Conservation (phyloP, 2,797 vertebrate genomes). For the Morelia viridis region DNA sequence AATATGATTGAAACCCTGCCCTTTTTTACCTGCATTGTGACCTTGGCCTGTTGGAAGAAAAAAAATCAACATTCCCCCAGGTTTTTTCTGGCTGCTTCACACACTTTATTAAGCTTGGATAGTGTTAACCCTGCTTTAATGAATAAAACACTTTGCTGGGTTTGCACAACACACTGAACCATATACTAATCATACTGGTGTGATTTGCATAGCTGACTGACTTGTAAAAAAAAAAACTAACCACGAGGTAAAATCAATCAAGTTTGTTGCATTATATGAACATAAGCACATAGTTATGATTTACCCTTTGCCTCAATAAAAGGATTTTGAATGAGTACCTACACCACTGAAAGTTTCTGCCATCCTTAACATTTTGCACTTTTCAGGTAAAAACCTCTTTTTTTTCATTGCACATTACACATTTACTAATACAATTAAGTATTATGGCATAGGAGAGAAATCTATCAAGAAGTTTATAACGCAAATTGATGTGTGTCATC, state of each 20-base stretch:
- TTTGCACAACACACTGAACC: background rate
- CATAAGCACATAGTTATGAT: background rate
- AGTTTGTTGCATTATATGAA: background rate
- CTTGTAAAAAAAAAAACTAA: background rate
- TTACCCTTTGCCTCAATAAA: constrained; percentile 1
- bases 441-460: background rate
- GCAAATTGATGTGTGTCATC: background rate
- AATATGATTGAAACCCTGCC: background rate
- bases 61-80: background rate
- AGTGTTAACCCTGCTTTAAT: background rate
- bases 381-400: background rate
- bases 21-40: background rate
- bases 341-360: background rate
- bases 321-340: background rate
- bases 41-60: background rate
- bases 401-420: background rate
- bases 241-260: background rate
- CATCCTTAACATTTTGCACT: background rate
- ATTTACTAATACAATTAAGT: background rate
- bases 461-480: background rate
- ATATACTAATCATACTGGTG: background rate
- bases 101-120: background rate
- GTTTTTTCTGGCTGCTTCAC: background rate
- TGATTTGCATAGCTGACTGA: background rate
- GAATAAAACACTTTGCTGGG: background rate